A percentile compares a stretch with the other conserved stretches of the same genome.
Evolutionary conservation across 1,140 invertebrate species (phyloP).

Genomic region (Pseudoatta argentina): DNA sequence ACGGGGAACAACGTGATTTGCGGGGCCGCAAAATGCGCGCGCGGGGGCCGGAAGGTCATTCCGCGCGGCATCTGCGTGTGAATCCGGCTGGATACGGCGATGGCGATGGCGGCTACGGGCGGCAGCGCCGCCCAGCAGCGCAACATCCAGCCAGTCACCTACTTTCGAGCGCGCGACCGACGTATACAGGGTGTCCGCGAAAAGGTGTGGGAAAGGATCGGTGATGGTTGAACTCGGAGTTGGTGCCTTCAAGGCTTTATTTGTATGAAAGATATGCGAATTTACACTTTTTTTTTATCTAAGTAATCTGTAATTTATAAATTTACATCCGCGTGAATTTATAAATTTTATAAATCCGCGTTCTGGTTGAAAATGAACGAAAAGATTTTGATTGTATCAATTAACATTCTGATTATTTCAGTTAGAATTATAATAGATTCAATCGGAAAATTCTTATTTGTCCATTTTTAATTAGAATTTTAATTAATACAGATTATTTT

Average conservation of each 20-base stretch:
- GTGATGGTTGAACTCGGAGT: too few species aligned
- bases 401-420: too few species aligned
- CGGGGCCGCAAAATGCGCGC: slow-evolving; percentile 59
- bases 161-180: slow-evolving; percentile 60
- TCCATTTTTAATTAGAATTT: too few species aligned
- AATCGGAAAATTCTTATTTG: too few species aligned
- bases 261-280: neutral
- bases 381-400: too few species aligned
- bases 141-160: slow-evolving; percentile 70
- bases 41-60: slow-evolving; percentile 72
- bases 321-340: too few species aligned
- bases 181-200: slow-evolving; percentile 55
- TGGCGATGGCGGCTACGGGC: slow-evolving; percentile 44
- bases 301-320: neutral
- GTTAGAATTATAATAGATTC: too few species aligned
- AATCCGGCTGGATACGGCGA: slow-evolving; percentile 71
- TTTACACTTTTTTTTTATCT: neutral
- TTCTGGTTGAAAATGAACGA: neutral
- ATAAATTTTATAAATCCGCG: neutral
- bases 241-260: neutral
- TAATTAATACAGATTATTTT: too few species aligned
- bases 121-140: slow-evolving; percentile 52
- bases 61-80: slow-evolving; percentile 67
- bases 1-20: slow-evolving; percentile 68
- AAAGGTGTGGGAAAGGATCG: slow-evolving; percentile 19